These are phyloP conservation scores for Lasioglossum figueresi DNA, from an alignment of 2,888 invertebrate species.

Conservation along the genomic window DNA sequence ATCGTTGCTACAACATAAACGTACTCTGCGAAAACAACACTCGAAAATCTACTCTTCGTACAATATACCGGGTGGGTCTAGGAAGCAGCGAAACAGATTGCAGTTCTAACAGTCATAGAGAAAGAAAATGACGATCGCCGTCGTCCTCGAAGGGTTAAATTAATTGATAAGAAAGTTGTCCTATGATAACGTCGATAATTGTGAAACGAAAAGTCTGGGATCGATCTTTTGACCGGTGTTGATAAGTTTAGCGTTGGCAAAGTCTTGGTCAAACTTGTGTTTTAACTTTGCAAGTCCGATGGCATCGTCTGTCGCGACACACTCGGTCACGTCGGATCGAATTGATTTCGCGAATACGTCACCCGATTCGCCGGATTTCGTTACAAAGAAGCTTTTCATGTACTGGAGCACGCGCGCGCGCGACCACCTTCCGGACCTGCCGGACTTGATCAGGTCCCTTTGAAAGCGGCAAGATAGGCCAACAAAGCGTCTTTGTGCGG, in stretches of 20 bases:
- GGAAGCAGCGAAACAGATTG: too few species aligned
- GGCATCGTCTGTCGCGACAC: neutral
- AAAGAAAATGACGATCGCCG: too few species aligned
- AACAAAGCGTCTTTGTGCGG: conserved; percentile 59
- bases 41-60: neutral
- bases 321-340: neutral
- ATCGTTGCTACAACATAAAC: neutral
- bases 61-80: neutral
- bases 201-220: too few species aligned
- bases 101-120: too few species aligned
- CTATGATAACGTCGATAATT: too few species aligned
- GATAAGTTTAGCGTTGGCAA: neutral
- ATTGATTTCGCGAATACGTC: conserved; percentile 25
- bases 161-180: too few species aligned
- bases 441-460: conserved; percentile 66
- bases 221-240: too few species aligned
- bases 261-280: neutral
- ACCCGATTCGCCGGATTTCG: conserved; percentile 28
- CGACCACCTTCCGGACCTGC: conserved; percentile 60
- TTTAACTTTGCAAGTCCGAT: neutral
- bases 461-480: conserved; percentile 63
- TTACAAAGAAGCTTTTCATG: conserved; percentile 65
- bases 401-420: conserved; percentile 56
- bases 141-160: too few species aligned
- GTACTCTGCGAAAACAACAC: neutral